Evolutionary conservation across 2,888 invertebrate species (phyloP).

Genomic region (Parthenolecanium corni): DNA sequence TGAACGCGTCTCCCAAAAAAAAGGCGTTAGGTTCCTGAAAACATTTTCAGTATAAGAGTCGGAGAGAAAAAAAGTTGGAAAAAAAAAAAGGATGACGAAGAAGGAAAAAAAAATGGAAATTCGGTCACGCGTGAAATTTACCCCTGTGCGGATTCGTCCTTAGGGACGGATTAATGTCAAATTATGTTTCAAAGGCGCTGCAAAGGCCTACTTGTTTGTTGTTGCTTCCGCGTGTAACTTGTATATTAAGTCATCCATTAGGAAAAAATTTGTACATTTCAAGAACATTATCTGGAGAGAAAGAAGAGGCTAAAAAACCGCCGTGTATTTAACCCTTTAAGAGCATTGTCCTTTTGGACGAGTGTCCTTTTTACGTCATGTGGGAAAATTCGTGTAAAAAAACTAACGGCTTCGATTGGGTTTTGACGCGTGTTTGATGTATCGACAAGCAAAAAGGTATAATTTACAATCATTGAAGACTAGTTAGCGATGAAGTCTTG

Average conservation of each 20-base stretch:
- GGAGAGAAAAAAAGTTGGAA: background rate
- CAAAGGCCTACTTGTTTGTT: conserved; percentile 23
- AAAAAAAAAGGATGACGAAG: conserved; percentile 17
- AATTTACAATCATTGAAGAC: no score
- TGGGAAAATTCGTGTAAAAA: no score
- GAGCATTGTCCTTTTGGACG: no score
- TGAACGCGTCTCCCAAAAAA: conserved; percentile 22
- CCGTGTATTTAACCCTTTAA: no score
- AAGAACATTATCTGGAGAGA: no score
- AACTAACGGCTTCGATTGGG: no score
- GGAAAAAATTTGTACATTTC: background rate
- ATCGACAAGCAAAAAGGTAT: no score
- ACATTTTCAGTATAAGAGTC: conserved; percentile 1
- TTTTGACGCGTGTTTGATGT: no score
- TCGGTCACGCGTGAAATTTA: conserved; percentile 22
- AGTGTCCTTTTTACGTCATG: no score
- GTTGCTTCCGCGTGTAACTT: conserved; percentile 14
- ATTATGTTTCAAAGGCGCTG: conserved; percentile 20
- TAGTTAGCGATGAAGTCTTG: no score
- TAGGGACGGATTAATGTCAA: conserved; percentile 27
- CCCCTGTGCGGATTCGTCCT: conserved; percentile 16
- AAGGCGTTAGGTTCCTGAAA: conserved; percentile 21
- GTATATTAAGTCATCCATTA: conserved; percentile 23
- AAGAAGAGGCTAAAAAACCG: no score
- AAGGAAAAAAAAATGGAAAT: conserved; percentile 21